These are phyloP conservation scores for Melanotaenia boesemani DNA, from an alignment of 2,797 vertebrate species.

Conservation along the genomic window DNA sequence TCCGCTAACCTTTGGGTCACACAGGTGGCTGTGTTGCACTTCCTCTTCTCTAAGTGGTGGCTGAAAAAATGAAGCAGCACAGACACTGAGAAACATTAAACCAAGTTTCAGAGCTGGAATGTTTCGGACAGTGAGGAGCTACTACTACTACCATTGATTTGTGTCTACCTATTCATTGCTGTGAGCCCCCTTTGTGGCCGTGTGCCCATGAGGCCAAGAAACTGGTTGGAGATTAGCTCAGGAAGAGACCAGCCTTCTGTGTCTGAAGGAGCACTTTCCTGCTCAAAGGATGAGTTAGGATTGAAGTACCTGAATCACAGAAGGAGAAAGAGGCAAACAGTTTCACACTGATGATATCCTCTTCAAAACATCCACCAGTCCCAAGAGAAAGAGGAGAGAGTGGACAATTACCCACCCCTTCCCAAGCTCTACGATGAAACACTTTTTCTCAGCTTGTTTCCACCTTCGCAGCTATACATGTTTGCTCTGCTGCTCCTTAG, in stretches of 20 bases:
- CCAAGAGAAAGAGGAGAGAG: constrained; percentile 49
- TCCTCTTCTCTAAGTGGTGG: constrained; percentile 87
- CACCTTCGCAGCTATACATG: constrained; percentile 25
- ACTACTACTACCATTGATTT: not conserved
- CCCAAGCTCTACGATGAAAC: constrained; percentile 15
- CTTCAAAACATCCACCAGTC: constrained; percentile 49
- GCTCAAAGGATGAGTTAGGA: constrained; percentile 71
- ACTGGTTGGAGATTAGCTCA: constrained; percentile 74
- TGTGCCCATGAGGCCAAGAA: constrained; percentile 68
- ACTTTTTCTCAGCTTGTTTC: constrained; percentile 40
- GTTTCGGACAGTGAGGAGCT: not conserved
- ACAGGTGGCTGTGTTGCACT: constrained; percentile 91
- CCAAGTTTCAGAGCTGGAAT: not conserved
- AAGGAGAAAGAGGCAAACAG: constrained; percentile 34
- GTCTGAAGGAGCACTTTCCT: constrained; percentile 70
- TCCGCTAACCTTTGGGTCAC: constrained; percentile 92
- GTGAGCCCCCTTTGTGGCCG: constrained; percentile 71
- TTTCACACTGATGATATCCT: constrained; percentile 58
- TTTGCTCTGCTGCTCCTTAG: not conserved
- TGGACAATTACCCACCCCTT: constrained; percentile 53
- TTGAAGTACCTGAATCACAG: constrained; percentile 80
- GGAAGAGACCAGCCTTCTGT: constrained; percentile 78
- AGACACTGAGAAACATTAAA: not conserved
- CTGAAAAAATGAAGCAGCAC: constrained; percentile 31
- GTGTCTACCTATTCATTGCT: constrained; percentile 79